A percentile compares a stretch with the other conserved stretches of the same genome.
Conservation (phyloP, 2,113 vertebrate genomes). For the Cavia porcellus region DNA sequence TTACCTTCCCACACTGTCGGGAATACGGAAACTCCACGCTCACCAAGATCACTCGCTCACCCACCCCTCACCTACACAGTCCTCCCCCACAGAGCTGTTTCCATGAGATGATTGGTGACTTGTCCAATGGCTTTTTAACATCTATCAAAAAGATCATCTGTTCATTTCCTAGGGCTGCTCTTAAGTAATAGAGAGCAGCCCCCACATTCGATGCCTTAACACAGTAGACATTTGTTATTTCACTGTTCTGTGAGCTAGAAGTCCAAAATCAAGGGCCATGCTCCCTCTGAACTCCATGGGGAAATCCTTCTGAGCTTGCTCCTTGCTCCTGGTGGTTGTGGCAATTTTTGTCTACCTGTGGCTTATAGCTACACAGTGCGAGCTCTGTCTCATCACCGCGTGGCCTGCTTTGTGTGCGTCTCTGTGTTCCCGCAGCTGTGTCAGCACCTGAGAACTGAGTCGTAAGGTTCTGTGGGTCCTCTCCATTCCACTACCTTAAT, state of each 20-base stretch:
- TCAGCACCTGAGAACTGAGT: not conserved
- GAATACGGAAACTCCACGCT: not conserved
- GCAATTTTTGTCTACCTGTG: too few relatives aligned
- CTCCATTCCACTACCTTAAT: not conserved
- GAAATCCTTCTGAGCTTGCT: not conserved
- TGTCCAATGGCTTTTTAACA: not conserved
- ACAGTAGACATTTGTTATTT: not conserved
- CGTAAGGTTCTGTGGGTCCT: too few relatives aligned
- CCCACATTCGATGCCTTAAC: not conserved
- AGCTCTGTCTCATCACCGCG: fast-evolving
- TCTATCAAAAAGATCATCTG: not conserved
- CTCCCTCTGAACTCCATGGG: not conserved
- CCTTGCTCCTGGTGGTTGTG: not conserved
- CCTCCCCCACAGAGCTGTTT: not conserved
- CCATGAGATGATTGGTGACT: not conserved
- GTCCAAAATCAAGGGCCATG: not conserved
- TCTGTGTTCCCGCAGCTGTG: not conserved
- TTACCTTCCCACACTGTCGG: not conserved
- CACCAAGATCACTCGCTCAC: not conserved
- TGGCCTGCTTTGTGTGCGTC: not conserved
- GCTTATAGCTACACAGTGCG: not conserved
- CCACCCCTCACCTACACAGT: not conserved
- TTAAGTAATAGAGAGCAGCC: not conserved
- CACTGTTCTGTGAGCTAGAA: not conserved
- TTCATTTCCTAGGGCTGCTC: not conserved